Conservation (phyloP, 30 jellyfish, hydroid and myxozoan genomes). For the Aurelia aurita complex sp. Pacific region DNA sequence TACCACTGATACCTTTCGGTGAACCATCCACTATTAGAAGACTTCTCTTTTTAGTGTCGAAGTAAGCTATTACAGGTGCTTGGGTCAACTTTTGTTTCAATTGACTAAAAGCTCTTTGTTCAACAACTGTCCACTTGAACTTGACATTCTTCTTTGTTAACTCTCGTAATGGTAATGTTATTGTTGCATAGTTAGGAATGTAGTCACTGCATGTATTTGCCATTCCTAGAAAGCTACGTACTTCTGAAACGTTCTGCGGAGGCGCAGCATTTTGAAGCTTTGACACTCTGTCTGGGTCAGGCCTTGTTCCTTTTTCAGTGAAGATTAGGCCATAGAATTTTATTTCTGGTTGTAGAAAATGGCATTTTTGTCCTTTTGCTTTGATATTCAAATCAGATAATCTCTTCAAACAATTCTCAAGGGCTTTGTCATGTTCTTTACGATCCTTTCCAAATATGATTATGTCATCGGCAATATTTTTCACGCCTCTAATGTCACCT, state of each 20-base stretch:
- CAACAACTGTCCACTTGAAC: conserved; percentile 30
- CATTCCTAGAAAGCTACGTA: conserved; percentile 31
- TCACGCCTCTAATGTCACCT: conserved; percentile 34
- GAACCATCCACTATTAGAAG: conserved; percentile 24
- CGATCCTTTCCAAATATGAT: background rate
- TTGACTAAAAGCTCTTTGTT: conserved; percentile 38
- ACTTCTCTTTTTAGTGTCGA: conserved; percentile 15
- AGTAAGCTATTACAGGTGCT: conserved; percentile 36
- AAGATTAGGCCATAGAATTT: conserved; percentile 7
- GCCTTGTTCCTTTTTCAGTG: conserved; percentile 27
- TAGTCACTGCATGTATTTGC: conserved; percentile 19
- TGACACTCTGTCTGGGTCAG: conserved; percentile 24
- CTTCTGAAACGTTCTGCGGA: conserved; percentile 31
- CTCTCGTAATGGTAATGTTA: conserved; percentile 22
- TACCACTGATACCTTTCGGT: conserved; percentile 31
- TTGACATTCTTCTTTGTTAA: background rate
- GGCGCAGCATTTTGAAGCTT: conserved; percentile 23
- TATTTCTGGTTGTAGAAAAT: conserved; percentile 3
- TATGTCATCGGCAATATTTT: conserved; percentile 70
- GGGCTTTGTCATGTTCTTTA: conserved; percentile 33
- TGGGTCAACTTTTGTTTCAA: conserved; percentile 20
- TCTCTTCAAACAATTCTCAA: conserved; percentile 12
- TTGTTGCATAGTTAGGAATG: conserved; percentile 16
- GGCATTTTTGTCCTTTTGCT: conserved; percentile 13
- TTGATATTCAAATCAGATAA: conserved; percentile 12